Conservation (phyloP, 2,113 vertebrate genomes). For the Callipepla californica region DNA sequence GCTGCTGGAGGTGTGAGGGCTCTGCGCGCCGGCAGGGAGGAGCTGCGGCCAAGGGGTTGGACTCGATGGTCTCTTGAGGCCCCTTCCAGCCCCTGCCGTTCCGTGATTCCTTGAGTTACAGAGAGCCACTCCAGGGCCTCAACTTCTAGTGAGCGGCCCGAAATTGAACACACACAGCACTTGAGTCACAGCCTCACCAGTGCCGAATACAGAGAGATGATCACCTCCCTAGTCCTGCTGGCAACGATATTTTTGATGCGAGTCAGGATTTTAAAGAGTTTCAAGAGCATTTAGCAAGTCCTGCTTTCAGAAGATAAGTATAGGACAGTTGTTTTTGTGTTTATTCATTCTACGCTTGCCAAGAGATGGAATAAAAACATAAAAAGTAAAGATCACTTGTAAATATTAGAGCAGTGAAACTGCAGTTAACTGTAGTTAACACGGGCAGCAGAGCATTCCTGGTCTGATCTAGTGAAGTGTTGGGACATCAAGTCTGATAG, state of each 20-base stretch:
- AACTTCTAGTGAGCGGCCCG: too few species aligned
- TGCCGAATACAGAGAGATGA: too few species aligned
- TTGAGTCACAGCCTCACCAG: too few species aligned
- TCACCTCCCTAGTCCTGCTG: too few species aligned
- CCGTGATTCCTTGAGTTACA: too few species aligned
- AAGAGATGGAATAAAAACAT: background rate
- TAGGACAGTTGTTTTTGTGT: background rate
- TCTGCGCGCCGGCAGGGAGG: background rate
- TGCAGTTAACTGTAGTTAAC: background rate
- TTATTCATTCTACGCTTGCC: background rate
- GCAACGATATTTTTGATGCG: too few species aligned
- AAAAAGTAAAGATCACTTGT: background rate
- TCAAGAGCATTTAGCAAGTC: background rate
- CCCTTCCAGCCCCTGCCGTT: too few species aligned
- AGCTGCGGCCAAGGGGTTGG: background rate
- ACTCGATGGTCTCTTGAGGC: too few species aligned
- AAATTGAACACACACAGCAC: too few species aligned
- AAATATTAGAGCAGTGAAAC: background rate
- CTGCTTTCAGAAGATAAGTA: background rate
- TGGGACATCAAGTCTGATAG: background rate
- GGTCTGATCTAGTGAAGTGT: background rate
- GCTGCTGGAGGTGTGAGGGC: background rate
- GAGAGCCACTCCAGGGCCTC: too few species aligned
- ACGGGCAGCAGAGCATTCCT: fast-evolving
- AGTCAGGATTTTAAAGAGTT: background rate